A percentile compares a stretch with the other conserved stretches of the same genome.
phyloP scores from a whole-genome alignment of 2,797 vertebrate genomes.

The Miichthys miiuy region DNA sequence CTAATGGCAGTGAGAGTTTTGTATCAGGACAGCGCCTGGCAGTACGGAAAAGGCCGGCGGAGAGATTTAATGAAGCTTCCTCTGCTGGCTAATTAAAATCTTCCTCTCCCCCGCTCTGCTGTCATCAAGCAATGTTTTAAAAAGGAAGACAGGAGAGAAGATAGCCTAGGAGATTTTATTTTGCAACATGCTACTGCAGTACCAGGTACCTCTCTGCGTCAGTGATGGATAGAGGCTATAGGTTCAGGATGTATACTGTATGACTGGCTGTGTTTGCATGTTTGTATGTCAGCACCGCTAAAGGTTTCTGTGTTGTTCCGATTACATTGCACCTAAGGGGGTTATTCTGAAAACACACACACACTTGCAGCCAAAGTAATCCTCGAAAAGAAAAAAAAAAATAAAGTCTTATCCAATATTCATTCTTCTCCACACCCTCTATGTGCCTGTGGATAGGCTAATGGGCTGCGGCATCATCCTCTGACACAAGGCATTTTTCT shows the following conservation, averaged over 20 bases:
- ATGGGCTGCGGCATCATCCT: conserved; percentile 74
- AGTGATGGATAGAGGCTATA: conserved; percentile 18
- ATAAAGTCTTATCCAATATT: conserved; percentile 47
- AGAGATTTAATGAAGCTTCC: conserved; percentile 79
- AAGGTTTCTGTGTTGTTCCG: not conserved
- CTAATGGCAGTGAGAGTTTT: conserved; percentile 60
- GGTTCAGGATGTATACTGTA: not conserved
- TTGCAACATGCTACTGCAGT: conserved; percentile 34
- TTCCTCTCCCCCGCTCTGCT: conserved; percentile 62
- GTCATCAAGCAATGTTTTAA: conserved; percentile 73
- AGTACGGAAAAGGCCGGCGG: conserved; percentile 64
- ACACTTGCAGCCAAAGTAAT: conserved; percentile 20
- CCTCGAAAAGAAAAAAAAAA: conserved; percentile 23
- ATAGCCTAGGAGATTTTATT: conserved; percentile 56
- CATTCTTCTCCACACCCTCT: conserved; percentile 50
- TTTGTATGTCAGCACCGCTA: not conserved
- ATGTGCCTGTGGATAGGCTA: conserved; percentile 76
- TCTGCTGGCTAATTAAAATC: conserved; percentile 78
- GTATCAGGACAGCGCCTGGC: conserved; percentile 63
- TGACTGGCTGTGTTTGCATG: conserved; percentile 22
- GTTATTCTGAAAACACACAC: conserved; percentile 8
- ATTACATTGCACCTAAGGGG: conserved; percentile 3
- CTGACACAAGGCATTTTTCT: conserved; percentile 75
- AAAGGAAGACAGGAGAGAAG: conserved; percentile 46
- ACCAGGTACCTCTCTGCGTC: conserved; percentile 39